A percentile compares a stretch with the other conserved stretches of the same genome.
Conservation (phyloP, 2,888 invertebrate species). For the Tetropium fuscum region DNA sequence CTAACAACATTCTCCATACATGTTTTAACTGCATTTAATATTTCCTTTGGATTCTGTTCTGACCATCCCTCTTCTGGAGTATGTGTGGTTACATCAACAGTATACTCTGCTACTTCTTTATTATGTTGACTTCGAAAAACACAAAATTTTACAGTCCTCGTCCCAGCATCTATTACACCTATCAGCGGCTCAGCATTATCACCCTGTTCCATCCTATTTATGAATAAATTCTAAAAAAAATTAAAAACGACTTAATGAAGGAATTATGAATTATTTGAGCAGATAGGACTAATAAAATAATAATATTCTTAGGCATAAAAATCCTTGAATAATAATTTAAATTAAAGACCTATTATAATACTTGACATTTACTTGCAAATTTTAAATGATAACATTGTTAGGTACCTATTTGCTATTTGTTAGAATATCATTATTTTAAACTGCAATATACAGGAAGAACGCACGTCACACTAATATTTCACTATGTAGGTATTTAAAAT, state of each 20-base stretch:
- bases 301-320: too few relatives aligned
- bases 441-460: too few relatives aligned
- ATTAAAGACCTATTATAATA: constrained; percentile 1
- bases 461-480: too few relatives aligned
- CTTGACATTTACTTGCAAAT: background rate
- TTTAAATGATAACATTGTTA: background rate
- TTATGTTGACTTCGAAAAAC: constrained; percentile 82
- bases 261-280: too few relatives aligned
- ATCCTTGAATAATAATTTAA: too few relatives aligned
- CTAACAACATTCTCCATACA: constrained; percentile 84
- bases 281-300: too few relatives aligned
- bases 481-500: too few relatives aligned
- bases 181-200: constrained; percentile 67
- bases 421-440: too few relatives aligned
- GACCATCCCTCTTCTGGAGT: constrained; percentile 93
- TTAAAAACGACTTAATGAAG: background rate
- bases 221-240: constrained; percentile 20
- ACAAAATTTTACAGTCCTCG: constrained; percentile 79
- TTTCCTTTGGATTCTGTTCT: constrained; percentile 91
- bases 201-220: constrained; percentile 16
- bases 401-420: too few relatives aligned
- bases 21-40: constrained; percentile 80
- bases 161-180: constrained; percentile 96
- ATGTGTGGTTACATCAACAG: constrained; percentile 82
- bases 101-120: constrained; percentile 83